These are phyloP conservation scores for Serilophus lunatus DNA, from an alignment of 2,113 vertebrate genomes.

Conservation along the genomic window DNA sequence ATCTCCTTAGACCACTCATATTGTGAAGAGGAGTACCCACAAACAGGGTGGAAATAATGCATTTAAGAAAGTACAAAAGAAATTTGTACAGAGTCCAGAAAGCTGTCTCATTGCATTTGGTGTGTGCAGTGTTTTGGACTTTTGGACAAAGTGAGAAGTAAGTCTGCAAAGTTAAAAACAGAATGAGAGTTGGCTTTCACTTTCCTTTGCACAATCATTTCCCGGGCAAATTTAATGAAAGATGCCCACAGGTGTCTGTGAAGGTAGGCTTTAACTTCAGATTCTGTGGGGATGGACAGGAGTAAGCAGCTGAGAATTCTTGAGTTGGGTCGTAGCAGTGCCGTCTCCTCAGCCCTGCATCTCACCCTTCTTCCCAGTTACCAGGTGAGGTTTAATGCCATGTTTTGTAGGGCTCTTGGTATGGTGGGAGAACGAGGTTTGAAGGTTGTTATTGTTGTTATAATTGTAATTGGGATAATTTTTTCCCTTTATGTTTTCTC, in stretches of 20 bases:
- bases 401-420: background rate
- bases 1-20: rapidly evolving
- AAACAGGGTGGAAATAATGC: background rate
- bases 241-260: background rate
- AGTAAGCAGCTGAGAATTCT: background rate
- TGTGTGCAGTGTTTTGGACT: background rate
- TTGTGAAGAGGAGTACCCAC: background rate
- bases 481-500: background rate
- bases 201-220: background rate
- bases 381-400: background rate
- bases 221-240: rapidly evolving
- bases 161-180: background rate
- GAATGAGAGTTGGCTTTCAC: background rate
- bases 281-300: background rate
- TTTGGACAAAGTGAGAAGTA: background rate
- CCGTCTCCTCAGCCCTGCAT: rapidly evolving
- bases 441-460: background rate
- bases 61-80: background rate
- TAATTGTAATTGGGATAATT: background rate
- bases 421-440: background rate
- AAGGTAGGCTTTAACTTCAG: background rate
- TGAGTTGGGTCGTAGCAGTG: background rate
- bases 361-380: background rate
- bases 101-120: background rate
- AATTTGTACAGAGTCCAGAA: background rate